Evolutionary conservation across 2,888 invertebrate genomes (phyloP), one percentile per base, ranked within the genome.

Genomic region (Mystacides longicornis): DNA sequence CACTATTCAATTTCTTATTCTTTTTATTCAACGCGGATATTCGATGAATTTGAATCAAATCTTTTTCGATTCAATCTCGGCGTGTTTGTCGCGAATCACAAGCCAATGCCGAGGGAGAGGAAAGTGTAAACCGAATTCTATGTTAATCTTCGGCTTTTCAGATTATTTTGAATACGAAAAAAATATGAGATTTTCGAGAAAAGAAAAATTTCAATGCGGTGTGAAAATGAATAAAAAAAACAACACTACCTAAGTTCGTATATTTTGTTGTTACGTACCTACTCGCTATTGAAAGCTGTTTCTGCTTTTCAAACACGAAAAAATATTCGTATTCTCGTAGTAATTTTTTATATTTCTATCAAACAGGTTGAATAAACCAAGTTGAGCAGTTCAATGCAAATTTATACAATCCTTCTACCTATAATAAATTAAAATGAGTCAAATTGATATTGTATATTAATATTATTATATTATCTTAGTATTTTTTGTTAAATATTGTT

Each of bases 21-120:
- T 53, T 55, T n/a, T 57, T 53, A 60, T 60, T 60, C 57, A 55
- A 60, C 57, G 57, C 53, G 57, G 57, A 60, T 57, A 57, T 59
- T 59, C 56, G 51, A 33, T 23, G 33, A 31, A 49, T 20, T 21
- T 42, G 23, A 51, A 37, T 46, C 47, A 48, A 5, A 51, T 5
- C 37, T 45, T 16, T 33, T 51, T 42, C 18, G 49, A 23, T 49
- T 54, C 46, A 43, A 49, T 50, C 20, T 31, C 22, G 16, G 51
- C 31, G 27, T 37, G 50, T 21, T 55, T 58, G 58, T 37, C 16
- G 37, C 16, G 37, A 37, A 58, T 58, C 55, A 58, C 58, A 58
- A 58, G 55, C 55, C 58, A 55, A 58, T 58, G 50, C 47, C 11
- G 14, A 16, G 14, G 37, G 16, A 37, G 14, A 16, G 16, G 16